Base-by-base conservation (phyloP, 2,797 vertebrate genomes). In the Podarcis lilfordi region DNA sequence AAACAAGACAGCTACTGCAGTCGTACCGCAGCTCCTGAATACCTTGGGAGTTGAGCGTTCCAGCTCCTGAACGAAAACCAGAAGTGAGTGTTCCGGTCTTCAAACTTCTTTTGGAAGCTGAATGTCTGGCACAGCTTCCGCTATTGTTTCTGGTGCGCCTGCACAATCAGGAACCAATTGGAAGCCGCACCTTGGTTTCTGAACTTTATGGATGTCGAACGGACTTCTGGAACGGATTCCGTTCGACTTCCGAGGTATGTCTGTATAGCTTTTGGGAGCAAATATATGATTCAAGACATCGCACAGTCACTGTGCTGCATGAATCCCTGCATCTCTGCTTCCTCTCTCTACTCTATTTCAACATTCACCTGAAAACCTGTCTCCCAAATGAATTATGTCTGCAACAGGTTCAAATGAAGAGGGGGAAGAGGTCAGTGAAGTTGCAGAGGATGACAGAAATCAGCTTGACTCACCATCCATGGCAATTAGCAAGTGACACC, bases 401-500 rank as follows among this genome's bases (percentile, higher is more conserved):
- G 92, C 1, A 6, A 7, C 35, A 61, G 71, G 6, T 1, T 84
- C 84, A 55, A 13, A 0, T 3, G 71, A 61, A 76, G 7, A 29
- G 68, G 55, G 64, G 4, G 25, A 3, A 55, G 50, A 2, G 75
- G 82, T 79, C 71, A 71, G 66, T 0, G 40, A 27, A 79, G 43
- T 80, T 68, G 0, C n/a, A 43, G 45, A 3, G 0, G 43, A 86
- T 5, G 61, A 82, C 93, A 61, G 85, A 66, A 90, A 69, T 90
- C 87, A 88, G 3, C 13, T 35, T 85, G 88, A 83, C 94, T 95
- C 95, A 90, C 92, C 93, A 92, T 94, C 90, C 17, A 32, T 89
- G 84, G 89, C 94, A 97, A 97, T 97, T 5, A 78, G 89, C 89
- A 95, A 96, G 91, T 95, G 96, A 97, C 95, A 96, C 95, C 96